phyloP scores from a whole-genome alignment of 2,797 vertebrate species.

The Galago senegalensis region DNA sequence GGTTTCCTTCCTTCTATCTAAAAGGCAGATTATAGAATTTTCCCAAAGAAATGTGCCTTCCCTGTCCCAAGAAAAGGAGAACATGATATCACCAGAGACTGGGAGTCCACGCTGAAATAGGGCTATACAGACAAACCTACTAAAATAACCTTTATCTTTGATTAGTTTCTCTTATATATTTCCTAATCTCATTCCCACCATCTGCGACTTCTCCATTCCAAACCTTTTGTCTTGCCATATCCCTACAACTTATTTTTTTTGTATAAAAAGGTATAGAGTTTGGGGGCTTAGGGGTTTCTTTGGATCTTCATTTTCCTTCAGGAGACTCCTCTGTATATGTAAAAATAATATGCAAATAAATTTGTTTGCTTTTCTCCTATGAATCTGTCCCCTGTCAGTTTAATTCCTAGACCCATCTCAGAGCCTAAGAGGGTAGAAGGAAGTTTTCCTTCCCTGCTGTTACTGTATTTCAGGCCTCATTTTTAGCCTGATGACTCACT shows the following conservation, averaged over 20 bases:
- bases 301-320: background rate
- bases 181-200: background rate
- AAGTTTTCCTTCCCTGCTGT: background rate
- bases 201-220: background rate
- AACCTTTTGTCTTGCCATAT: background rate
- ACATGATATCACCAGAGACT: background rate
- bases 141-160: background rate
- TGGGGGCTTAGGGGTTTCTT: background rate
- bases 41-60: background rate
- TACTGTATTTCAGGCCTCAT: background rate
- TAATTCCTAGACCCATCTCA: background rate
- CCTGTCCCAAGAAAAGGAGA: background rate
- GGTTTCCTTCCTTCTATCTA: background rate
- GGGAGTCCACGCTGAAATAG: background rate
- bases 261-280: background rate
- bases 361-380: background rate
- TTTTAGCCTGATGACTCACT: background rate
- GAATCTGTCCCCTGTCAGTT: background rate
- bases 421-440: background rate
- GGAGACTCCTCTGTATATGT: background rate
- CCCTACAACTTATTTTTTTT: background rate
- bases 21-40: background rate
- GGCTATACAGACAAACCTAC: background rate
- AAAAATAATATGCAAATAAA: background rate
- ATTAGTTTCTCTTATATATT: background rate